phyloP scores from a whole-genome alignment of 2,888 invertebrate species.

The Stenurella melanura region DNA sequence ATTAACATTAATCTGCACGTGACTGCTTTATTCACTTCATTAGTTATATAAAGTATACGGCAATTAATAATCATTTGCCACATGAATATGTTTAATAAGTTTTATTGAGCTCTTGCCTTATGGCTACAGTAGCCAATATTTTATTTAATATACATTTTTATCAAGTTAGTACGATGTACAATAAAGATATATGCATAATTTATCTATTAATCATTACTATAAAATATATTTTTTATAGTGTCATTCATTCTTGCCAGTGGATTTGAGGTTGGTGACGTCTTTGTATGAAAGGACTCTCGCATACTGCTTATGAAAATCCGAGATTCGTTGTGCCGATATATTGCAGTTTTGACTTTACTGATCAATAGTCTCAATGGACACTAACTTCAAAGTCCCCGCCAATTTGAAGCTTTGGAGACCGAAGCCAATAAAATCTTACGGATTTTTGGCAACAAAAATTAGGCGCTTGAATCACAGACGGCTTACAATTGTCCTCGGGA shows the following conservation, averaged over 20 bases:
- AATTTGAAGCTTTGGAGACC: too few species aligned
- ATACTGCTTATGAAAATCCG: too few species aligned
- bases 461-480: too few species aligned
- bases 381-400: too few species aligned
- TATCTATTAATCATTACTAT: background rate
- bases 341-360: too few species aligned
- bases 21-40: background rate
- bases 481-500: too few species aligned
- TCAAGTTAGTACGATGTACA: background rate
- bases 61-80: background rate
- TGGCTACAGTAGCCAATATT: background rate
- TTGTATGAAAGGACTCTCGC: too few species aligned
- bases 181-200: background rate
- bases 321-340: too few species aligned
- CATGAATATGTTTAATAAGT: background rate
- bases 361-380: too few species aligned
- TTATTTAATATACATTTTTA: background rate
- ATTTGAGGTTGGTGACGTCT: too few species aligned
- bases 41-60: background rate
- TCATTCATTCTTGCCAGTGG: background rate
- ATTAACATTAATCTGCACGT: background rate
- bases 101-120: background rate
- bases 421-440: too few species aligned
- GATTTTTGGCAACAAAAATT: too few species aligned
- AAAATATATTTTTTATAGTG: background rate